Evolutionary conservation across 2,888 invertebrate genomes (phyloP), one percentile per base, ranked within the genome.

Genomic region (Eupelmus urozonus): DNA sequence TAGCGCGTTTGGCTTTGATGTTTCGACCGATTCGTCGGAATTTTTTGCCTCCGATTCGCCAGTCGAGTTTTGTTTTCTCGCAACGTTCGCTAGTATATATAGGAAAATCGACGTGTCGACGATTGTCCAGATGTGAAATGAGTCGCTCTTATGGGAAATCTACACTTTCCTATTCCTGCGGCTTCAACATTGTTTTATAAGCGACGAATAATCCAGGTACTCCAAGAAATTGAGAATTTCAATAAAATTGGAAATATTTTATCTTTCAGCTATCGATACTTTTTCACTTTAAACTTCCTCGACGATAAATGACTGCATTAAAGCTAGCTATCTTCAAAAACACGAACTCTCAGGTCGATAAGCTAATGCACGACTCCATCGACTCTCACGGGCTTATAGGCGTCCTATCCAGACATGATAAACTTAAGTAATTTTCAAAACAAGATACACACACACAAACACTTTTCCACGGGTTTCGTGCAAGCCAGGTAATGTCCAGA

Each of bases 1-100:
- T 57, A 13, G 5, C 53, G n/a, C 65, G 27, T 29, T 57, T 73
- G 57, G 75, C 79, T 79, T 79, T 75, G 75, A 75, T 79, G 75
- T 75, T n/a, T 29, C 66, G 2, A 51, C 16, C 66, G 20, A 75
- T 65, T 71, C 76, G 66, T 27, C 25, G 59, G 18, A 59, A 13
- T 66, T 60, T 60, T 57, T 70, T 49, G 45, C n/a, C 29, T 0
- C 1, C 20, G 20, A n/a, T n/a, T n/a, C n/a, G n/a, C n/a, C n/a
- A n/a, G n/a, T n/a, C n/a, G n/a, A n/a, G n/a, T n/a, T 53, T 45
- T 71, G 55, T 55, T 27, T 51, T 45, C 29, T 53, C 71, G 40
- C 40, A 51, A 27, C 20, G 4, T 16, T 45, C 9, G 53, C 4
- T 45, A 9, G 9, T 13, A 16, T 16, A 2, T 45, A 13, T 45